A percentile compares a stretch with the other conserved stretches of the same genome.
Conservation (phyloP, 2,113 vertebrate species). For the Todiramphus saurophagus region DNA sequence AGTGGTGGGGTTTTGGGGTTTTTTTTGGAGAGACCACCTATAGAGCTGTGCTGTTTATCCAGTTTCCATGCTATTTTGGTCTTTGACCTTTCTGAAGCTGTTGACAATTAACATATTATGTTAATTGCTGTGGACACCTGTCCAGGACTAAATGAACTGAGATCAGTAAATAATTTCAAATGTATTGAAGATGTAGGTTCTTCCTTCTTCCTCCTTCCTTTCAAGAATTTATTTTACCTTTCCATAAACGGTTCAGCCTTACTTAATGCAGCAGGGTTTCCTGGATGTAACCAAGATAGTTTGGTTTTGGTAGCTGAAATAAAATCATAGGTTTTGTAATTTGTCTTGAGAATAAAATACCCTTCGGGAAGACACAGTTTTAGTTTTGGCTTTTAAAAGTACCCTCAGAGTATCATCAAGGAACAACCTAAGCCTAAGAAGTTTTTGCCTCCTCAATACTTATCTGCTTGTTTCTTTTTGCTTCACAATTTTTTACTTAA, state of each 20-base stretch:
- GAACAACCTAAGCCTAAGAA: background rate
- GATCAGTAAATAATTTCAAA: background rate
- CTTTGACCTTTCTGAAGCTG: background rate
- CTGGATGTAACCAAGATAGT: background rate
- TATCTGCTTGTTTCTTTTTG: background rate
- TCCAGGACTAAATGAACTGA: background rate
- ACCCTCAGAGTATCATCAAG: background rate
- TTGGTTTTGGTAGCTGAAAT: background rate
- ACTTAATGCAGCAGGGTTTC: background rate
- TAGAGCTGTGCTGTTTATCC: background rate
- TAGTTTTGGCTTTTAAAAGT: background rate
- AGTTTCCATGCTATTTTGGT: background rate
- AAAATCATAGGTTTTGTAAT: background rate
- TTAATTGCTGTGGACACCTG: background rate
- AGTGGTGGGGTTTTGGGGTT: background rate
- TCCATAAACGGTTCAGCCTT: background rate
- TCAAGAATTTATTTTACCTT: conserved; percentile 14
- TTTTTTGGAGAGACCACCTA: background rate
- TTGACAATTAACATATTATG: background rate
- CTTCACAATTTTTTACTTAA: background rate
- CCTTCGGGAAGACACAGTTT: background rate
- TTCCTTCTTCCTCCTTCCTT: background rate
- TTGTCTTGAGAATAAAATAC: background rate
- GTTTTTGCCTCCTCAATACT: background rate
- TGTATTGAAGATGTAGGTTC: background rate